Evolutionary conservation across 2,797 vertebrate genomes (phyloP), one percentile per base, ranked within the genome.

Genomic region (Galagoides demidoff): DNA sequence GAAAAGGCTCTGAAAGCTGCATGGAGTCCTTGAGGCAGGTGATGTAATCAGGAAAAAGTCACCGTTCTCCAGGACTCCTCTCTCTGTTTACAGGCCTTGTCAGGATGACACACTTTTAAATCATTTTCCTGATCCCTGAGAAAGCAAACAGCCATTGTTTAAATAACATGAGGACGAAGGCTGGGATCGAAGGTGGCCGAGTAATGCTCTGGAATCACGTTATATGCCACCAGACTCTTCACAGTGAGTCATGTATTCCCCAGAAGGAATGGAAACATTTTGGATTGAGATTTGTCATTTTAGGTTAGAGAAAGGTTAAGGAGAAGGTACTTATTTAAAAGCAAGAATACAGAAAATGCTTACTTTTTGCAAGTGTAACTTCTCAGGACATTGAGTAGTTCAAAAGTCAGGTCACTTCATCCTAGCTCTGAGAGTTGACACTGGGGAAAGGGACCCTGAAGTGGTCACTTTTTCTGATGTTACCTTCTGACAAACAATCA

Each of bases 291-390:
- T 76, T 92, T 89, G 55, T 94, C 94, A 90, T 85, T 94, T 95
- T 78, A 97, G 88, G 43, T 43, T 79, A 81, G 92, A 86, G 81
- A 76, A 61, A 86, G 70, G 76, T 85, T 84, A 87, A 78, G 29
- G 31, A 92, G 95, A 89, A 97, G 55, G 45, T 95, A 82, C 39
- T 92, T 97, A 87, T 57, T 97, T 86, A 79, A 83, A 89, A 95
- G 57, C 37, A 94, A 95, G 19, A 78, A 92, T 27, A 49, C n/a
- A 91, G 55, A 68, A 92, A 84, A 93, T 43, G 74, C 57, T 92
- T 78, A 49, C 27, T 81, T 73, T 94, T 73, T 89, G 9, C 85
- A 76, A 93, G 12, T 74, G 45, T 92, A 86, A 96, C 85, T 91
- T 96, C 77, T 97, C 71, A 90, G 71, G 91, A 89, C 94, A 90